Evolutionary conservation across 2,888 invertebrate species (phyloP).

Genomic region (Troides aeacus): DNA sequence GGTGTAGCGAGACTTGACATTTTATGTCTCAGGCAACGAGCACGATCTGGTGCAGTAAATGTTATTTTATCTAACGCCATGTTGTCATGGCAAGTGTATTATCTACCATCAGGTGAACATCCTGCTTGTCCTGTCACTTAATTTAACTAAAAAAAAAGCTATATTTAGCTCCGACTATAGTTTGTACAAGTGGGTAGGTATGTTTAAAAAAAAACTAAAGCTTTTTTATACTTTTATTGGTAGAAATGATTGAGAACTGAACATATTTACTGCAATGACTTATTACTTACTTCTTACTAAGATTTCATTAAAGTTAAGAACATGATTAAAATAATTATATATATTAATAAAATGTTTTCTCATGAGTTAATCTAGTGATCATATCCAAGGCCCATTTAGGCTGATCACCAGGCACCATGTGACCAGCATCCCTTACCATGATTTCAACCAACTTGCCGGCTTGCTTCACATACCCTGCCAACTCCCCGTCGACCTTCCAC

Average conservation of each 20-base stretch:
- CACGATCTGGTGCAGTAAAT: too few relatives aligned
- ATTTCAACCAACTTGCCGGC: slow-evolving; percentile 87
- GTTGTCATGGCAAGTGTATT: too few relatives aligned
- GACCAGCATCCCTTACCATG: slow-evolving; percentile 88
- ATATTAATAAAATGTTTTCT: slow-evolving; percentile 53
- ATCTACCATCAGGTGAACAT: too few relatives aligned
- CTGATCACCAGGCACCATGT: slow-evolving; percentile 90
- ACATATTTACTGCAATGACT: neutral
- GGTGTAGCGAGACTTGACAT: too few relatives aligned
- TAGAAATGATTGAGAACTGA: slow-evolving; percentile 9
- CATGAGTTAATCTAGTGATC: slow-evolving; percentile 84
- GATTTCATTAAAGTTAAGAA: neutral
- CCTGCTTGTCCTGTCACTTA: too few relatives aligned
- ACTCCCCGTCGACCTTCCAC: slow-evolving; percentile 84
- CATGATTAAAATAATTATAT: neutral
- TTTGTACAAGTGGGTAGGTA: neutral
- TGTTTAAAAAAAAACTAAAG: neutral
- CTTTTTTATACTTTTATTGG: slow-evolving; percentile 17
- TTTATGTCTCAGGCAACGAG: too few relatives aligned
- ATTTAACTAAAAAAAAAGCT: neutral
- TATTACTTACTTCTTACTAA: slow-evolving; percentile 4
- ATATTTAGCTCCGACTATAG: too few relatives aligned
- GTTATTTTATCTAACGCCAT: too few relatives aligned
- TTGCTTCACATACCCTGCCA: slow-evolving; percentile 88
- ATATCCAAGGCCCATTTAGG: slow-evolving; percentile 88